Evolutionary conservation across 2,113 vertebrate species (phyloP).

Genomic region (Oreotrochilus melanogaster): DNA sequence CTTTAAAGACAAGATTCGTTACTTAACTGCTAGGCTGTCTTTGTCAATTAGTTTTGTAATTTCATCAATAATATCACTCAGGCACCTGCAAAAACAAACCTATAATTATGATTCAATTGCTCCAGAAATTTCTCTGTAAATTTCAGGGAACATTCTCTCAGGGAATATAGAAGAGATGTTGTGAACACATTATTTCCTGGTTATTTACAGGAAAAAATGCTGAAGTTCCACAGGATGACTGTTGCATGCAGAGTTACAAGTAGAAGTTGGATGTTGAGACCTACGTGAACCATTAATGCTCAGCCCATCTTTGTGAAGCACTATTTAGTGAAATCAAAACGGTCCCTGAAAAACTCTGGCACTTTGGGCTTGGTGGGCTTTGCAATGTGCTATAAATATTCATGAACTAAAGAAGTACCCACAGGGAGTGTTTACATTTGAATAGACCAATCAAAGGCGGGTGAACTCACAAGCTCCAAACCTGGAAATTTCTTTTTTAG

Average conservation of each 20-base stretch:
- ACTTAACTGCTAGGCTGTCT: neutral
- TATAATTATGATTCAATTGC: neutral
- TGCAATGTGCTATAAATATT: slow-evolving; percentile 61
- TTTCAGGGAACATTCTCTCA: neutral
- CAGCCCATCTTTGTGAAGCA: neutral
- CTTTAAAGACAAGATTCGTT: neutral
- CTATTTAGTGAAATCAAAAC: slow-evolving; percentile 34
- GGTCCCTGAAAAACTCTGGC: slow-evolving; percentile 9
- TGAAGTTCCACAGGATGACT: neutral
- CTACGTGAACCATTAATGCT: neutral
- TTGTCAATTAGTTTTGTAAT: neutral
- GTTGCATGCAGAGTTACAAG: neutral
- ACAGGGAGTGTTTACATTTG: slow-evolving; percentile 71
- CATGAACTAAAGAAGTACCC: slow-evolving; percentile 44
- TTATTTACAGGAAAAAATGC: neutral
- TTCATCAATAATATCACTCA: neutral
- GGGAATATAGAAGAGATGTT: neutral
- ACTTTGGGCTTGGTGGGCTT: slow-evolving; percentile 28
- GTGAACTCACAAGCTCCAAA: slow-evolving; percentile 46
- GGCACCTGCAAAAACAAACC: neutral
- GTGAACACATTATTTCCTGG: neutral
- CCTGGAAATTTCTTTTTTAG: slow-evolving; percentile 66
- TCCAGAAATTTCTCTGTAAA: neutral
- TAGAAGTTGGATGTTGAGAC: neutral
- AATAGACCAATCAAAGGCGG: slow-evolving; percentile 65